Evolutionary conservation across 2,797 vertebrate species (phyloP), one percentile per base, ranked within the genome.

Genomic region (Microctenopoma lineatum): DNA sequence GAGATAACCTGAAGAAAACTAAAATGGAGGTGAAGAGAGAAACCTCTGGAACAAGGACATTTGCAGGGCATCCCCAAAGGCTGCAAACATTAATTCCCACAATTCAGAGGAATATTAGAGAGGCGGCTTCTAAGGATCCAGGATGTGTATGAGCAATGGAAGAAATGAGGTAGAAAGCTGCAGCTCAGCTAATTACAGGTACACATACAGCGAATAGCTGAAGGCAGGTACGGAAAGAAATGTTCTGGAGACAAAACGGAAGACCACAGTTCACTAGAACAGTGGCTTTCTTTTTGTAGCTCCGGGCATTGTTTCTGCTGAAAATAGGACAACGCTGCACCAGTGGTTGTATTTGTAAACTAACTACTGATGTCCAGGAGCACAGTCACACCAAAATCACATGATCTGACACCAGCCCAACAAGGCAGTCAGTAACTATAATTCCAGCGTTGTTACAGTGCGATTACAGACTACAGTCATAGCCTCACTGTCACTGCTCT

Each of bases 1-100:
- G 29, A 26, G 14, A 10, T 29, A 14, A 39, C n/a, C 32, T 34
- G 32, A 53, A 58, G 44, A 39, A 38, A 6, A 61, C 25, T 59
- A 38, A 61, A 67, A 52, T 42, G 5, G 11, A 67, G 21, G 41
- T 38, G 25, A 69, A 34, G 7, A 34, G 8, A 11, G 39, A 51
- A 26, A n/a, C 64, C 45, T 44, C 29, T 38, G 26, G n/a, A 52
- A 54, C 1, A 42, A 10, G 50, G 8, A 47, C 59, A 42, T 13
- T 9, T 34, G 51, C n/a, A 54, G 26, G 3, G 4, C 2, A 4
- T 9, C 46, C 13, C 41, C 21, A 57, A 21, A 32, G 45, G 32
- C 38, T 52, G 55, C 29, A 21, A n/a, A 56, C 41, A 51, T 15
- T 34, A 5, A 25, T 12, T 2, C 3, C 6, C 45, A 2, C 29